Base-by-base conservation (phyloP, 2,888 invertebrate genomes). In the Aplocera efformata region DNA sequence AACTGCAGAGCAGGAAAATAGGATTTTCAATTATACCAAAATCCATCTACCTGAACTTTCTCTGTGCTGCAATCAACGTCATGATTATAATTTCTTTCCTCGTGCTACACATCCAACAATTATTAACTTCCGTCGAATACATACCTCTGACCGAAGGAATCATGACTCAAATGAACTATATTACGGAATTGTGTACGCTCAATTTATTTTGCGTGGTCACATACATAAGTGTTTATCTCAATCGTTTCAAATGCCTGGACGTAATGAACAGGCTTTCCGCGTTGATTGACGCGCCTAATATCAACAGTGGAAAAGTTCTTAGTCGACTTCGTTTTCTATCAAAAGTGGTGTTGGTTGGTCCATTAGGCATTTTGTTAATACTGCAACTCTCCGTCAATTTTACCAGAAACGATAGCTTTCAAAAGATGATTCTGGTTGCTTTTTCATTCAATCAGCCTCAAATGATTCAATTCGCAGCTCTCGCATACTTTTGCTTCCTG, bases 141-240 rank as follows among this genome's bases (percentile, higher is more conserved):
- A 65, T 54, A 22, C 44, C 59, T 1, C 58, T 76, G 45, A 73
- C 67, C 0, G 65, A 73, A 11, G 72, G 60, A 10, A 36, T 74
- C 0, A 53, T 76, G 46, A 77, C 80, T 4, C 62, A 79, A 58
- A 56, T 77, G 29, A 85, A 86, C 49, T 83, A 83, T 28, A 55
- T 77, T 1, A 30, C 76, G 1, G 84, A 86, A 50, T 31, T 80
- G 1, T 42, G 66, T 6, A 48, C 42, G 10, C 48, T 76, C 0
- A 37, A 63, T 0, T 7, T 64, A 0, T 67, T 72, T 24, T 69
- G 71, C 13, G 1, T 67, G 0, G 50, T 69, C 1, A 58, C 67
- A 1, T 85, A 83, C 40, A 40, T 68, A 1, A 61, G 62, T 24
- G 58, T 72, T 2, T 80, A 69, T 48, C 23, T 53, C 1, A 63